Conservation (phyloP, 2,113 vertebrate genomes). For the Cygnus atratus region DNA sequence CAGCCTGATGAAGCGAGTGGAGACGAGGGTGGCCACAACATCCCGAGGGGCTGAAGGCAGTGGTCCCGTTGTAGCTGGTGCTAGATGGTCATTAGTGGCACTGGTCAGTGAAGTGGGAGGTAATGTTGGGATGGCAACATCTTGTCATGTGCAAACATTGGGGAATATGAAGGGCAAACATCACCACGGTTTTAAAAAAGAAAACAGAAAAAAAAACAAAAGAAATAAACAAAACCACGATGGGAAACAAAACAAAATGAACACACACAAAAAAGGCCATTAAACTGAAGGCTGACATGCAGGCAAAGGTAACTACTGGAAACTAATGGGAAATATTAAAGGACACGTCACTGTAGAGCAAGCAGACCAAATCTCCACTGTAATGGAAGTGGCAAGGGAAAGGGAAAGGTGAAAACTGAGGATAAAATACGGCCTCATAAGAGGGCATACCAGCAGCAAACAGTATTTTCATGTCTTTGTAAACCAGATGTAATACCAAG, state of each 20-base stretch:
- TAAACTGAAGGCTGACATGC: constrained; percentile 86
- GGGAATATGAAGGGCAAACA: constrained; percentile 83
- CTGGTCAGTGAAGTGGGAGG: constrained; percentile 98
- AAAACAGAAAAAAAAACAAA: constrained; percentile 88
- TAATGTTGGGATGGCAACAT: constrained; percentile 94
- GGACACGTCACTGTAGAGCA: constrained; percentile 61
- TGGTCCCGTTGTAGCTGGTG: constrained; percentile 91
- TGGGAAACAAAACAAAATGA: constrained; percentile 86
- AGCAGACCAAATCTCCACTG: constrained; percentile 62
- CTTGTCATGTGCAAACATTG: constrained; percentile 89
- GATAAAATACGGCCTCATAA: constrained; percentile 27
- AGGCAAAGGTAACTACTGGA: constrained; percentile 73
- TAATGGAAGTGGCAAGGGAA: constrained; percentile 67
- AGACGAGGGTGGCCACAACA: constrained; percentile 95
- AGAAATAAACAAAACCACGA: constrained; percentile 90
- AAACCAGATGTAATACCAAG: not conserved
- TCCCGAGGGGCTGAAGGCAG: constrained; percentile 92
- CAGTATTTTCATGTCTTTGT: not conserved
- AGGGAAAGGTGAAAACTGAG: constrained; percentile 57
- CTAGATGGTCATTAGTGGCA: constrained; percentile 99
- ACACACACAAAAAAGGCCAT: constrained; percentile 85
- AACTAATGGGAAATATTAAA: constrained; percentile 71
- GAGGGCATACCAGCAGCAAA: constrained; percentile 28
- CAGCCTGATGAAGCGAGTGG: constrained; percentile 98
- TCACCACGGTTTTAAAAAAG: constrained; percentile 84